These are phyloP conservation scores for Chelonus formosanus DNA, from an alignment of 2,888 invertebrate genomes.

Conservation along the genomic window DNA sequence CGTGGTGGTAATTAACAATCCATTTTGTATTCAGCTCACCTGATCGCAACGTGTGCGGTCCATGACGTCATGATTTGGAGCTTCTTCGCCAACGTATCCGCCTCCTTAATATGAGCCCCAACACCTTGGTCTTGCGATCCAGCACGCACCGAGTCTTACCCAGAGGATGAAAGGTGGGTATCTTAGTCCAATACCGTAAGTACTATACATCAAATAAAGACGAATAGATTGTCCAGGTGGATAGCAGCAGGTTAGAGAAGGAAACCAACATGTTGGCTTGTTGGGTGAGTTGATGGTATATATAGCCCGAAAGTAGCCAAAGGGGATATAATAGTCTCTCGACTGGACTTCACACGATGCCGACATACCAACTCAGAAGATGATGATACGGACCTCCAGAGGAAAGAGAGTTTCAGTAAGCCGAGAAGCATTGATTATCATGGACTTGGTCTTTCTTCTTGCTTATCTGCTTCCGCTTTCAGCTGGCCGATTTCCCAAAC, in stretches of 20 bases:
- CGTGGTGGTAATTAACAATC: constrained; percentile 60
- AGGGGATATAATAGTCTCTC: constrained; percentile 62
- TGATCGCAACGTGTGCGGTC: constrained; percentile 65
- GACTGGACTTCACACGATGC: constrained; percentile 64
- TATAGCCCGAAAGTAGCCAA: constrained; percentile 53
- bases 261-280: background rate
- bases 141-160: constrained; percentile 46
- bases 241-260: constrained; percentile 17
- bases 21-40: constrained; percentile 64
- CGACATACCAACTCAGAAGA: constrained; percentile 47
- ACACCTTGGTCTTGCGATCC: constrained; percentile 61
- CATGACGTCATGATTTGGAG: constrained; percentile 65
- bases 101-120: constrained; percentile 65
- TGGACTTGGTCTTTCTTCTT: background rate
- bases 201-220: constrained; percentile 35
- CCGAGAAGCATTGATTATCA: too few relatives aligned
- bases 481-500: too few relatives aligned
- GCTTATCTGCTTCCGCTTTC: constrained; percentile 10
- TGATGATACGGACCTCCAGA: constrained; percentile 54
- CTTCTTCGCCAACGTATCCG: constrained; percentile 58
- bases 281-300: constrained; percentile 10
- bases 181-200: too few relatives aligned
- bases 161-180: too few relatives aligned
- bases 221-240: background rate
- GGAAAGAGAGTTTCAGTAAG: constrained; percentile 2